Evolutionary conservation across 2,113 vertebrate genomes (phyloP), one percentile per base, ranked within the genome.

Genomic region (Loxodonta africana): DNA sequence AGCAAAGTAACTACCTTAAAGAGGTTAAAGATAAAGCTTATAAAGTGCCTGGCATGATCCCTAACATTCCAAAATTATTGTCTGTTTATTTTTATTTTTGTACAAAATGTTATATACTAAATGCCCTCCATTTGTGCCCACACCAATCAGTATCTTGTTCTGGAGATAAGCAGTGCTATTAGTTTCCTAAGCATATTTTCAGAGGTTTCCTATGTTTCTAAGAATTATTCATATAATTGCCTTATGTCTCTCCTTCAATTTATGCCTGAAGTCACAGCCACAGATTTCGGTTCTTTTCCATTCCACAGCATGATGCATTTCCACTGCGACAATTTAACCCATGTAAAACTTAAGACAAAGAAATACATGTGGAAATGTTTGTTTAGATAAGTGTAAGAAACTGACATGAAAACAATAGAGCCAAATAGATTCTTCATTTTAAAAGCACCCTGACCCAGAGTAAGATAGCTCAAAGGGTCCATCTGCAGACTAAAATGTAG

Each of bases 391-490:
- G 83, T 84, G 76, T 37, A 82, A 96, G 87, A 92, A 94, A 93
- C 76, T 74, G 77, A 90, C 77, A 62, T 85, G 87, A n/a, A 96
- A 96, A 96, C 74, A 94, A 95, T 62, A 85, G 63, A 94, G 51
- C 62, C 65, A 92, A 94, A 92, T 14, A 80, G 41, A 83, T 67
- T 95, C 78, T 90, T 94, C 83, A 73, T 94, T 94, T 96, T 77
- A 81, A 94, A 96, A 62, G 48, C 83, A 83, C 14, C 33, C 26
- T 78, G 51, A 91, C 77, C 82, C 62, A 20, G 53, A 26, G 74
- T 91, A 90, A 88, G 60, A 91, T 30, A 94, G 94, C 84, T 92
- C 97, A 95, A 83, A 95, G 97, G 95, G 90, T 96, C 98, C 98
- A 97, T 85, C 97, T 98, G 91, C 89, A 98, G 98, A 94, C 81